These are phyloP conservation scores for Nannospalax galili DNA, from an alignment of 2,113 vertebrate genomes.

Conservation along the genomic window DNA sequence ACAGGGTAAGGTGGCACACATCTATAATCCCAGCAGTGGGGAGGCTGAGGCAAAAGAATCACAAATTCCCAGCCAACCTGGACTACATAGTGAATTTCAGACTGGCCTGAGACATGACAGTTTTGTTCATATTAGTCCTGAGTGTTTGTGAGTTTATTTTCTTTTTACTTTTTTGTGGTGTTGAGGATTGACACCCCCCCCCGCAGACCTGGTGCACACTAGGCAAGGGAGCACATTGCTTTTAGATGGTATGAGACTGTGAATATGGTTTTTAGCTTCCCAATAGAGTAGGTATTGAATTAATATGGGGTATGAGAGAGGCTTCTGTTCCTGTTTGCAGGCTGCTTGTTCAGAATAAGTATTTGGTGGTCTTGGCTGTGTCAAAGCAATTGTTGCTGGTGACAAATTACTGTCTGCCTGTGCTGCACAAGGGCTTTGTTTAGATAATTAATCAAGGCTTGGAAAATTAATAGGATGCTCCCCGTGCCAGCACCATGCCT, in stretches of 20 bases:
- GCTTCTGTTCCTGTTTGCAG: background rate
- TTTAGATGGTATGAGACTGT: background rate
- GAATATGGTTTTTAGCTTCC: background rate
- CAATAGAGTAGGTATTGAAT: fast-evolving
- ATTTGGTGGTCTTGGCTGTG: background rate
- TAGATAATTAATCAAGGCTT: slow-evolving; percentile 20
- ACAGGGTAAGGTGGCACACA: background rate
- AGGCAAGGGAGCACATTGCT: background rate
- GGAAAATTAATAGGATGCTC: background rate
- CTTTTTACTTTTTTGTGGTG: background rate
- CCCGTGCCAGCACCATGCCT: background rate
- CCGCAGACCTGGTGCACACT: background rate
- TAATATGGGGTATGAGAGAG: background rate
- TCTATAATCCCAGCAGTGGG: background rate
- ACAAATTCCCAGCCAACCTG: background rate
- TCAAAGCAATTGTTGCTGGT: slow-evolving; percentile 10
- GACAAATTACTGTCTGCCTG: background rate
- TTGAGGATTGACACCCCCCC: background rate
- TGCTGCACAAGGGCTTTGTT: background rate
- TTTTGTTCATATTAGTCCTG: background rate
- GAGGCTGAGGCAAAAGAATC: background rate
- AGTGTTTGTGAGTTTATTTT: background rate
- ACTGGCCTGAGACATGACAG: background rate
- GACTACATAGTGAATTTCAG: background rate
- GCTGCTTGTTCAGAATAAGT: background rate